phyloP scores from a whole-genome alignment of 2,888 invertebrate species.

The Hymenopus coronatus region DNA sequence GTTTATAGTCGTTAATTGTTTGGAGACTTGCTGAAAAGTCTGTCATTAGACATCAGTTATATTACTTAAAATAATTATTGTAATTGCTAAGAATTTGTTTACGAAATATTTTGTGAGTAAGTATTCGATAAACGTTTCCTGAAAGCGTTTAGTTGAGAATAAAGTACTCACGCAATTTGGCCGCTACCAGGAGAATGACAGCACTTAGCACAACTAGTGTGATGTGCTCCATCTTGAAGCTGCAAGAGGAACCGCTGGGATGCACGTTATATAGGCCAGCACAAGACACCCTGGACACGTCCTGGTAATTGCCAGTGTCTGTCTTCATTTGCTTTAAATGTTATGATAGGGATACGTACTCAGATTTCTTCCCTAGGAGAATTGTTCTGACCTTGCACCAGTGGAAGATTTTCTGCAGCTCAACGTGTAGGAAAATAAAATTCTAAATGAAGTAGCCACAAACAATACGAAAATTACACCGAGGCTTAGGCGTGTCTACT shows the following conservation, averaged over 20 bases:
- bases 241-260: background rate
- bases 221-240: background rate
- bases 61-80: too few species aligned
- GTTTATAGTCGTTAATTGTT: too few species aligned
- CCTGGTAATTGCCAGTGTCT: background rate
- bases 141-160: too few species aligned
- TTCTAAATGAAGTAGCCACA: background rate
- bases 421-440: too few species aligned
- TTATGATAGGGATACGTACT: background rate
- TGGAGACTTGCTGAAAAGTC: too few species aligned
- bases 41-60: too few species aligned
- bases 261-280: background rate
- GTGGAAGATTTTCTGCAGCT: background rate
- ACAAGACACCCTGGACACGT: background rate
- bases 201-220: background rate
- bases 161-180: background rate
- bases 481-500: too few species aligned
- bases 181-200: background rate
- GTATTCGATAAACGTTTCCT: too few species aligned
- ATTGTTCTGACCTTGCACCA: background rate
- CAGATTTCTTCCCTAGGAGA: background rate
- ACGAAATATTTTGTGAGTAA: too few species aligned
- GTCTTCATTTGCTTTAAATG: background rate
- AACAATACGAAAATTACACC: too few species aligned
- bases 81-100: too few species aligned